Percentiles rank a stretch among this genome's conserved stretches.
Evolutionary conservation across 1,140 invertebrate genomes (phyloP).

Genomic region (Scaptomyza graminum): DNA sequence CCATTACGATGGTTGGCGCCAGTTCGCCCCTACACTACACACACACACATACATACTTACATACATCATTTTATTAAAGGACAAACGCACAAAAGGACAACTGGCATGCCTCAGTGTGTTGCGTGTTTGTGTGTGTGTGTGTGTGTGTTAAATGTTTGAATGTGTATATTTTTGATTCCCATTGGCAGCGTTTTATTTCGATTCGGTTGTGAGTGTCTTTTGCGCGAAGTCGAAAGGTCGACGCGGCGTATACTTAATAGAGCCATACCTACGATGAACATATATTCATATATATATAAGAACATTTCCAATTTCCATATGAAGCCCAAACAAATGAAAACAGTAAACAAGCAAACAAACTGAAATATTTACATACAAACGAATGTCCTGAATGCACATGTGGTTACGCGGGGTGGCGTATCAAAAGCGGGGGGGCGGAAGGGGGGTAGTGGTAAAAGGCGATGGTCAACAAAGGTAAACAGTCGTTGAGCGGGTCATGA

Average conservation of each 20-base stretch:
- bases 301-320: constrained; percentile 79
- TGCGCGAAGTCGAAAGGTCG: constrained; percentile 66
- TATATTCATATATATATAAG: constrained; percentile 24
- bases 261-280: not conserved
- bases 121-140: constrained; percentile 24
- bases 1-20: constrained; percentile 73
- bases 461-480: constrained; percentile 62
- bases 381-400: constrained; percentile 65
- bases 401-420: not conserved
- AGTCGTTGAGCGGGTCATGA: constrained; percentile 78
- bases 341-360: constrained; percentile 51
- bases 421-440: too few relatives aligned
- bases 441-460: constrained; percentile 9
- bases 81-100: constrained; percentile 67
- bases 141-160: too few relatives aligned
- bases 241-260: constrained; percentile 42
- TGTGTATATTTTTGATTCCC: constrained; percentile 41
- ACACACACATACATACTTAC: constrained; percentile 44
- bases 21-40: constrained; percentile 53
- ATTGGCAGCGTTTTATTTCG: constrained; percentile 37
- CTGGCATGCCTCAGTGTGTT: constrained; percentile 18
- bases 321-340: constrained; percentile 64
- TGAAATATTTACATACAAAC: constrained; percentile 71
- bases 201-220: constrained; percentile 40
- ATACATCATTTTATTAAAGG: constrained; percentile 41